Evolutionary conservation across 2,888 invertebrate genomes (phyloP), one percentile per base, ranked within the genome.

Genomic region (Isoperla grammatica): DNA sequence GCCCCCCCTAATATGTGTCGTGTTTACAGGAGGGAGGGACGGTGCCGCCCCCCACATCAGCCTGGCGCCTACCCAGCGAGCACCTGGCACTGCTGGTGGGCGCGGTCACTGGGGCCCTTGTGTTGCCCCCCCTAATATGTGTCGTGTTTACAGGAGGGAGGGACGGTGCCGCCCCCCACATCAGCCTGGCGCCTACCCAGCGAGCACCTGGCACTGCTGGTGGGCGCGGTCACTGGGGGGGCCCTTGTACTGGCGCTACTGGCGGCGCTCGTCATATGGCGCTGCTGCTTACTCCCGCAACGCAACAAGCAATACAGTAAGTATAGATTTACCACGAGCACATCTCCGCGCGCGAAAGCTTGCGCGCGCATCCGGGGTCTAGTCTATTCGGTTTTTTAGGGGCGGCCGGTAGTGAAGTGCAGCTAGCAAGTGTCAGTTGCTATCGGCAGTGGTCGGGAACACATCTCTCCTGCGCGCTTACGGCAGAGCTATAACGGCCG

Each of bases 271-370:
- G 75, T 85, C 69, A 77, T 84, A 69, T 85, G 84, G 75, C 81
- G 83, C 73, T 85, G 84, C 73, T 84, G 84, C 78, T 80, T 83
- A 71, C 83, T 84, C 81, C 84, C 84, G 68, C 81, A 82, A 65
- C 80, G 83, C 70, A 83, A 84, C 74, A 84, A 84, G 76, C 82
- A 84, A 64, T 82, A 82, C 71, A 82, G 85, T 85, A 75, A 79
- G 79, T 71, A 42, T 22, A 22, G 2, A n/a, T n/a, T n/a, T n/a
- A n/a, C n/a, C n/a, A n/a, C n/a, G n/a, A n/a, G n/a, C n/a, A n/a
- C n/a, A n/a, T n/a, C n/a, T n/a, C n/a, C n/a, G n/a, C n/a, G n/a
- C n/a, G n/a, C n/a, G n/a, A n/a, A n/a, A n/a, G n/a, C n/a, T n/a
- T n/a, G n/a, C n/a, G n/a, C n/a, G n/a, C n/a, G n/a, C n/a, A n/a